phyloP scores from a whole-genome alignment of 1,140 invertebrate species.

The Cyrtorhinus lividipennis region DNA sequence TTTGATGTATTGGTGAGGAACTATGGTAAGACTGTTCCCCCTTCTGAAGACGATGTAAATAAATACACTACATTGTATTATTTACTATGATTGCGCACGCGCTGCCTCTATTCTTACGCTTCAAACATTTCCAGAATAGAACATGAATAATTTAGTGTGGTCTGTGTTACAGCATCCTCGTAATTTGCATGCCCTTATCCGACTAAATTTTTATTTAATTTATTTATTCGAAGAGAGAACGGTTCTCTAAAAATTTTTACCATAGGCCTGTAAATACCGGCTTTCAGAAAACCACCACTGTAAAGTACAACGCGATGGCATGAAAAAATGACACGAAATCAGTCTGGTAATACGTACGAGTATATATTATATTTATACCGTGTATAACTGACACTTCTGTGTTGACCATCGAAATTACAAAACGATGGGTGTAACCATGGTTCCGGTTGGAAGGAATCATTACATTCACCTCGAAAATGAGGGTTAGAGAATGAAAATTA shows the following conservation, averaged over 20 bases:
- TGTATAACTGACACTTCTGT: no score
- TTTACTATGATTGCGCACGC: conserved; percentile 7
- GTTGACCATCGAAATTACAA: no score
- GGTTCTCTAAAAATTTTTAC: no score
- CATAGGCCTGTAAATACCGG: conserved; percentile 18
- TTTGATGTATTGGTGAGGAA: not conserved
- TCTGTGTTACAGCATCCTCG: conserved; percentile 19
- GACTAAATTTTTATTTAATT: not conserved
- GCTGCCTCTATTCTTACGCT: conserved; percentile 15
- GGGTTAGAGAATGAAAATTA: not conserved
- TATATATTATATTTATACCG: no score
- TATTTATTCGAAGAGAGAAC: not conserved
- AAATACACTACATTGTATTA: conserved; percentile 10
- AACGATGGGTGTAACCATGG: no score
- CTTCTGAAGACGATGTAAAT: conserved; percentile 11
- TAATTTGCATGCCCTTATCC: conserved; percentile 3
- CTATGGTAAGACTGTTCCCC: not conserved
- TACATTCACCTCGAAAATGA: no score
- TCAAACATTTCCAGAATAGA: conserved; percentile 10
- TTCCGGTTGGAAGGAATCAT: no score
- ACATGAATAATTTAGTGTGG: conserved; percentile 20
- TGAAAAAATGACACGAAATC: no score
- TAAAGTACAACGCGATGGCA: no score
- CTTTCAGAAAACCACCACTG: no score
- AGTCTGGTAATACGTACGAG: no score